A percentile compares a stretch with the other conserved stretches of the same genome.
These are phyloP conservation scores for Drosophila tripunctata DNA, from an alignment of 2,888 invertebrate species.

Conservation along the genomic window DNA sequence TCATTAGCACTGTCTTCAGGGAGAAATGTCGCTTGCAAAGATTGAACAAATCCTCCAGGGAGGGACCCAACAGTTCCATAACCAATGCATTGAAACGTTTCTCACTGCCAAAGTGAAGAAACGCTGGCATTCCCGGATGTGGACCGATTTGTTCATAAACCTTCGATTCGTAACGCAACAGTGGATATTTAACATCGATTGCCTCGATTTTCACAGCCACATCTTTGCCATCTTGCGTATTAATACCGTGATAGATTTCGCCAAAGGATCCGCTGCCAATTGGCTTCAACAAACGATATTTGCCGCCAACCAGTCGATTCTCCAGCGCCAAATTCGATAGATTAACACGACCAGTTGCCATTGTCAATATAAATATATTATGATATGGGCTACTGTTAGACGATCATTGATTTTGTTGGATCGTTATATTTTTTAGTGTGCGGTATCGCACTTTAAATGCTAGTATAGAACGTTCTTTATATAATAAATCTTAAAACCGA, in stretches of 20 bases:
- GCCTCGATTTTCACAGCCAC: slow-evolving; percentile 99
- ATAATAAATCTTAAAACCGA: slow-evolving; percentile 35
- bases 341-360: slow-evolving; percentile 23
- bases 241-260: slow-evolving; percentile 97
- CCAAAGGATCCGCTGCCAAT: slow-evolving; percentile 96
- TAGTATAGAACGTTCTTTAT: slow-evolving; percentile 21
- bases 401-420: slow-evolving; percentile 35
- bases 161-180: slow-evolving; percentile 98
- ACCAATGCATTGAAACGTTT: slow-evolving; percentile 98
- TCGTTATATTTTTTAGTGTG: slow-evolving; percentile 13
- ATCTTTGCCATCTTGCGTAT: slow-evolving; percentile 95
- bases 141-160: slow-evolving; percentile 98
- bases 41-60: slow-evolving; percentile 98
- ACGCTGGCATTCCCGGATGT: slow-evolving; percentile 96
- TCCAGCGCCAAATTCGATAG: slow-evolving; percentile 47
- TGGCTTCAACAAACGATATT: slow-evolving; percentile 47
- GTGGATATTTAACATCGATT: slow-evolving; percentile 97
- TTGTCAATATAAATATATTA: neutral
- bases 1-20: slow-evolving; percentile 99
- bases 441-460: slow-evolving; percentile 15
- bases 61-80: slow-evolving; percentile 98
- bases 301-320: slow-evolving; percentile 64
- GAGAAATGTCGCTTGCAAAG: slow-evolving; percentile 99
- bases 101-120: slow-evolving; percentile 96
- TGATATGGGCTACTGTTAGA: neutral